Base-by-base conservation (phyloP, 1,140 invertebrate genomes). In the Colletes gigas region DNA sequence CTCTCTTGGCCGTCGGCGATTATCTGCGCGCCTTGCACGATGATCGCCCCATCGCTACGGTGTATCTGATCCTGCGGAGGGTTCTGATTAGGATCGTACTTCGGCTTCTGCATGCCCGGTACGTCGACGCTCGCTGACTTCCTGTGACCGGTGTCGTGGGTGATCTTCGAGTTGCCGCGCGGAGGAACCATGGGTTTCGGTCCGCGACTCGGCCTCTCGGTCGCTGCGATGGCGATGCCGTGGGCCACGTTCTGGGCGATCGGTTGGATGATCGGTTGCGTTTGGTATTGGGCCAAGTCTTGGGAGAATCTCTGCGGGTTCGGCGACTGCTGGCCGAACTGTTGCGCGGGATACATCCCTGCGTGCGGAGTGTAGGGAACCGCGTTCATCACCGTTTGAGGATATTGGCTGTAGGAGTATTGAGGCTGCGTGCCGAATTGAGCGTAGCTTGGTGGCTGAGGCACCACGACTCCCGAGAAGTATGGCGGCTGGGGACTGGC, bases 161-260 rank as follows among this genome's bases (percentile, higher is more conserved):
- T 93, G 8, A 93, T 93, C 81, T 93, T 93, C n/a, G 93, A 93
- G 83, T 93, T 93, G 0, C 88, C 91, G 12, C 93, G 86, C 2
- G 93, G 93, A 1, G 93, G 93, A 7, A 93, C 93, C 91, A 92
- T 90, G 0, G 93, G 93, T 75, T 93, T 93, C 0, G 93, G 93
- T 52, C 93, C 93, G 14, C 93, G 88, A 12, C 72, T 89, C 2
- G 85, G 71, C 72, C 90, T 77, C 15, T 93, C 92, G 0, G 86
- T 77, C 14, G 78, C 82, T 5, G 87, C 70, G 5, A 90, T 84
- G 0, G 85, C 50, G 12, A 90, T 86, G 4, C 84, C 83, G 14
- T 91, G 89, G 1, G 57, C 85, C 3, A 93, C 87, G 62, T 92
- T 93, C 72, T 93, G 92, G 0, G 92, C 89, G n/a, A 92, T 92